Evolutionary conservation across 2,888 invertebrate genomes (phyloP), one percentile per base, ranked within the genome.

Genomic region (Eurois occulta): DNA sequence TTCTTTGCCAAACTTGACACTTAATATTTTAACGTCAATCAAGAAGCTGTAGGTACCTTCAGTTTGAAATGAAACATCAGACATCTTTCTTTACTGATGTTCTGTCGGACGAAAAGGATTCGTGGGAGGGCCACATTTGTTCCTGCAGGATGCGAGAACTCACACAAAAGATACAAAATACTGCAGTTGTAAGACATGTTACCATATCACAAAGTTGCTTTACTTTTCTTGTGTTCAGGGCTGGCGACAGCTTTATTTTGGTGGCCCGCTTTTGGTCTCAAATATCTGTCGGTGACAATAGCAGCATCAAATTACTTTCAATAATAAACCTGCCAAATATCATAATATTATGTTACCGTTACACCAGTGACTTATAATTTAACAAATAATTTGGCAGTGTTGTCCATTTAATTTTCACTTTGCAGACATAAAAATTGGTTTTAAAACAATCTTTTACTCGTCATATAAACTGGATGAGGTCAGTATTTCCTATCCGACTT

Each of bases 121-220:
- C 86, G 82, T 85, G 89, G 82, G 88, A 85, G 88, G 88, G 85
- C 89, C 65, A 43, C 82, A 81, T 84, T 88, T 83, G 86, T 85
- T 78, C 84, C 72, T 75, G 73, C 64, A 71, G 70, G 81, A 80
- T 58, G 81, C 58, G 70, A 81, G 85, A 77, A 80, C 67, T 60
- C 41, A 82, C 80, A 82, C 86, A 87, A 85, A 86, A 88, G 80
- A 73, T 84, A 87, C 80, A 88, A 87, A 85, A 87, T 78, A 82
- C n/a, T n/a, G 55, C 81, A 35, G 64, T 77, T 82, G 77, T 84
- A 79, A 77, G 71, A 84, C 78, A 84, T 77, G 81, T 81, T 72
- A 78, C 73, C 84, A 75, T 84, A 79, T 79, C 74, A 81, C 74
- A 38, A 66, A 38, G 73, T 67, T 78, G 72, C 66, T 82, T 67